phyloP scores from a whole-genome alignment of 2,888 invertebrate genomes.

The Callosobruchus maculatus region DNA sequence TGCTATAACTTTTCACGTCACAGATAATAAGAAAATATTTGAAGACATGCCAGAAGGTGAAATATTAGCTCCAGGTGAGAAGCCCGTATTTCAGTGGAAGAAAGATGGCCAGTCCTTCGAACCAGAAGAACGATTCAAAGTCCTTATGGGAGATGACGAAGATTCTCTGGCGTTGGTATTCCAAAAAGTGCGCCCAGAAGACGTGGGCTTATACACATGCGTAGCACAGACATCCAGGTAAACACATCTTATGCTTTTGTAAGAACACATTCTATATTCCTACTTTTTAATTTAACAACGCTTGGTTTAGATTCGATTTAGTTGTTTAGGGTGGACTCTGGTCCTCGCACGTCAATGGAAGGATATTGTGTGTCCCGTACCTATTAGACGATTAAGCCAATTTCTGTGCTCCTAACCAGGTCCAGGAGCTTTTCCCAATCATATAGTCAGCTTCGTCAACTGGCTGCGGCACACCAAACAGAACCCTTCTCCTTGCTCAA shows the following conservation, averaged over 20 bases:
- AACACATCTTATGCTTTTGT: not conserved
- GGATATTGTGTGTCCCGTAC: too few relatives aligned
- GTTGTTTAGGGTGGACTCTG: too few relatives aligned
- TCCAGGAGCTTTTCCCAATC: too few relatives aligned
- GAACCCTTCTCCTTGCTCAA: too few relatives aligned
- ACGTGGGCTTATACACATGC: constrained; percentile 94
- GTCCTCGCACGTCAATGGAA: too few relatives aligned
- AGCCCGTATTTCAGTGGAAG: constrained; percentile 78
- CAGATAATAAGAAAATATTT: constrained; percentile 80
- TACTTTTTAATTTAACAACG: too few relatives aligned
- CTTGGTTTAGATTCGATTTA: too few relatives aligned
- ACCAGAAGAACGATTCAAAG: constrained; percentile 89
- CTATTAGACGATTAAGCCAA: too few relatives aligned
- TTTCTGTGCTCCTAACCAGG: too few relatives aligned
- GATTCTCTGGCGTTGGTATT: constrained; percentile 90
- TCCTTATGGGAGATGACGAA: constrained; percentile 84
- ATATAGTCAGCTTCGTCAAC: too few relatives aligned
- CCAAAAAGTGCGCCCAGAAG: constrained; percentile 90
- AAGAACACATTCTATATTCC: too few relatives aligned
- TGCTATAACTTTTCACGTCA: not conserved
- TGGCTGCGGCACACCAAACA: too few relatives aligned
- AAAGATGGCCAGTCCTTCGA: constrained; percentile 82
- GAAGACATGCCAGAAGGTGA: constrained; percentile 68
- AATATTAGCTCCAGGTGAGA: constrained; percentile 68
- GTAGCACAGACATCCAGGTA: constrained; percentile 82